Evolutionary conservation across 2,797 vertebrate genomes (phyloP).

Genomic region (Notolabrus celidotus): DNA sequence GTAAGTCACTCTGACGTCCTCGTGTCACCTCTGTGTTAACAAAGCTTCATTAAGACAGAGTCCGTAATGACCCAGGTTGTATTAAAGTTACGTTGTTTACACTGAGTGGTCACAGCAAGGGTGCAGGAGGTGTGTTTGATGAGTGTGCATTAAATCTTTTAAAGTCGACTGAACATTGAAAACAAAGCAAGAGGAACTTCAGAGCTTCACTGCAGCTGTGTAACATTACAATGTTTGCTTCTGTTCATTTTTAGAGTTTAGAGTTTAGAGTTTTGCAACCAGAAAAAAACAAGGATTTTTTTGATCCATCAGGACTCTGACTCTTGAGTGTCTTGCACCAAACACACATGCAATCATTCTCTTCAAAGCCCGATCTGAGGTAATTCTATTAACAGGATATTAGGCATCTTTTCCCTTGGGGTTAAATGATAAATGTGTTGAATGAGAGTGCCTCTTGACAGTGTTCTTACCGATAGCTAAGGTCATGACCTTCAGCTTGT

Average conservation of each 20-base stretch:
- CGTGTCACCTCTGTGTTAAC: slow-evolving; percentile 21
- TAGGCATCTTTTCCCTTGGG: no score
- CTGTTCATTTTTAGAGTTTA: no score
- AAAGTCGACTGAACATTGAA: slow-evolving; percentile 25
- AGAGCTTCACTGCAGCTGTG: not conserved
- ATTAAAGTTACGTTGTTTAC: slow-evolving; percentile 14
- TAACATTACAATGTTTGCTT: no score
- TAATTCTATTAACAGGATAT: no score
- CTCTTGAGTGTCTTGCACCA: no score
- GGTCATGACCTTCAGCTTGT: slow-evolving; percentile 98
- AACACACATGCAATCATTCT: no score
- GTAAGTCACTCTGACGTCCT: slow-evolving; percentile 45
- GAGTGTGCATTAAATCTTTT: slow-evolving; percentile 11
- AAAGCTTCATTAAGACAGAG: slow-evolving; percentile 26
- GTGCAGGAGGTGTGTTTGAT: slow-evolving; percentile 10
- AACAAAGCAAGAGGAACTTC: not conserved
- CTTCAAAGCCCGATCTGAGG: no score
- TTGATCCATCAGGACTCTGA: no score
- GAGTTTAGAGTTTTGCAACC: no score
- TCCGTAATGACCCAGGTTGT: slow-evolving; percentile 21
- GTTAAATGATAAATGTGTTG: not conserved
- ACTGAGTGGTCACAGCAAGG: slow-evolving; percentile 15
- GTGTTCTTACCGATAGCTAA: slow-evolving; percentile 92
- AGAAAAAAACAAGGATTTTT: no score
- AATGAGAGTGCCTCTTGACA: not conserved